Evolutionary conservation across 2,888 invertebrate genomes (phyloP).

Genomic region (Resseliella maxima): DNA sequence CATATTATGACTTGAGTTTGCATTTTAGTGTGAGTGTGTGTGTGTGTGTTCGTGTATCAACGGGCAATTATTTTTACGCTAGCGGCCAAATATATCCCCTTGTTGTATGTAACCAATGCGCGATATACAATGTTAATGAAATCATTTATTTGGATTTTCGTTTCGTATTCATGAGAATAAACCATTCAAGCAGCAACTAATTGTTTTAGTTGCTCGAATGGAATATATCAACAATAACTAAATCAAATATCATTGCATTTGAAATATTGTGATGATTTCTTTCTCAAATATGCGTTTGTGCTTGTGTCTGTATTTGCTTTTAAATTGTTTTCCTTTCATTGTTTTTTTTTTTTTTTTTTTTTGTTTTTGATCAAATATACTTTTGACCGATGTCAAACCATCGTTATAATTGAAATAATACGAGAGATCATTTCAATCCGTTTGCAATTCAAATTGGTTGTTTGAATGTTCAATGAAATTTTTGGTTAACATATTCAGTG

Average conservation of each 20-base stretch:
- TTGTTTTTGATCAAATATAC: too few relatives aligned
- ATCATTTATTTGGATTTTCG: slow-evolving; percentile 40
- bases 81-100: background rate
- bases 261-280: background rate
- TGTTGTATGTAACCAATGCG: background rate
- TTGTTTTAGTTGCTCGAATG: slow-evolving; percentile 1
- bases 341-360: too few relatives aligned
- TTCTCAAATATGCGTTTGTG: too few relatives aligned
- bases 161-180: background rate
- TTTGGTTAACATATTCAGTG: too few relatives aligned
- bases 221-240: background rate
- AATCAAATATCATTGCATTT: background rate
- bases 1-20: slow-evolving; percentile 8
- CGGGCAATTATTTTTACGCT: too few relatives aligned
- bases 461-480: too few relatives aligned
- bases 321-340: too few relatives aligned
- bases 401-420: too few relatives aligned
- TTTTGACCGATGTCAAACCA: too few relatives aligned
- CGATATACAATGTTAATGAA: background rate
- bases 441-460: too few relatives aligned
- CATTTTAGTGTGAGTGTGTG: slow-evolving; percentile 30
- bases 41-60: too few relatives aligned
- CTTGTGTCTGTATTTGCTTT: background rate
- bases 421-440: too few relatives aligned
- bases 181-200: slow-evolving; percentile 9